phyloP scores from a whole-genome alignment of 2,797 vertebrate species.

The Euphonia xanthogaster region DNA sequence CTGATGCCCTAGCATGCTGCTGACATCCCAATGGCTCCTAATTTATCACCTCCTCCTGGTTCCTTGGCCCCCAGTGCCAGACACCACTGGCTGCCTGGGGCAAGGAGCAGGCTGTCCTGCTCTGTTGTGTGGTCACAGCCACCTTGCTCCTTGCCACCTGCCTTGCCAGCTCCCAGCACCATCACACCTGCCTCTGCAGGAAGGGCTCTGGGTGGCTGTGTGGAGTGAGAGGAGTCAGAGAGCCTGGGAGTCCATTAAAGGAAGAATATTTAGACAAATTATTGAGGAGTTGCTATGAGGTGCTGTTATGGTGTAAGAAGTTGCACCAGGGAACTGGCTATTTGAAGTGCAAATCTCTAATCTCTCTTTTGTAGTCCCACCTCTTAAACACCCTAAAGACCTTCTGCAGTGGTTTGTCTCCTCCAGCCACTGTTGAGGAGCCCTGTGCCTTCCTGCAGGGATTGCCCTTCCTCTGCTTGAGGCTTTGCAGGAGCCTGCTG shows the following conservation, averaged over 20 bases:
- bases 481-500: not conserved
- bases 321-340: not conserved
- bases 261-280: not conserved
- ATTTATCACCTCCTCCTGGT: not conserved
- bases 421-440: rapidly evolving
- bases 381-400: not conserved
- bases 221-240: rapidly evolving
- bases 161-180: not conserved
- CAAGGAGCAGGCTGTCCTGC: not conserved
- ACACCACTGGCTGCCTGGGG: not conserved
- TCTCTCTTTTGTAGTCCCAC: not conserved
- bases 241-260: not conserved
- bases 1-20: not conserved
- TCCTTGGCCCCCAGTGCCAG: not conserved
- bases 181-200: not conserved
- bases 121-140: rapidly evolving
- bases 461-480: no score
- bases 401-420: not conserved
- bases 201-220: not conserved
- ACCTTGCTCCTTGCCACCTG: not conserved
- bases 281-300: not conserved
- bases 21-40: not conserved
- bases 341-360: not conserved
- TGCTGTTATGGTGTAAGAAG: rapidly evolving
- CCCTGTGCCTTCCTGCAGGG: not conserved